These are phyloP conservation scores for Tenthredo scrophulariae DNA, from an alignment of 2,888 invertebrate species.

Conservation along the genomic window DNA sequence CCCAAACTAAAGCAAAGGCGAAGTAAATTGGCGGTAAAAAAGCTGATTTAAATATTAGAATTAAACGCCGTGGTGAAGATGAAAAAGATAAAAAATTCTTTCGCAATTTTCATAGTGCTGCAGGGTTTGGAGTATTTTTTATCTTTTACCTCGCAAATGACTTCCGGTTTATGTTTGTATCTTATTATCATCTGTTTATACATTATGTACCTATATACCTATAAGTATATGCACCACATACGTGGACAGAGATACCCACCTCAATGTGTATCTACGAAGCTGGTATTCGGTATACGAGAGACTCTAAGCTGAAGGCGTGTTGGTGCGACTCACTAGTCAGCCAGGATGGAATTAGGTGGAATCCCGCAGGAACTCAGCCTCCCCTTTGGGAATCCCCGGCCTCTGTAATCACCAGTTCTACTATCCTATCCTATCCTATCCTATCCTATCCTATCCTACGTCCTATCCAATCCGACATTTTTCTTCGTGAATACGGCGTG, in stretches of 20 bases:
- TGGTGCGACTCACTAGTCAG: conserved; percentile 72
- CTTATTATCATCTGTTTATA: conserved; percentile 1
- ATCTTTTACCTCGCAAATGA: background rate
- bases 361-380: conserved; percentile 72
- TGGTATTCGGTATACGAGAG: conserved; percentile 10
- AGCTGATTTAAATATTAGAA: background rate
- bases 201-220: background rate
- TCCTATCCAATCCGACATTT: conserved; percentile 61
- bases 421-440: conserved; percentile 66
- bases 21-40: background rate
- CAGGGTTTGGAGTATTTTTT: background rate
- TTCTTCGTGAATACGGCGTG: background rate
- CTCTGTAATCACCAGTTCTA: conserved; percentile 76
- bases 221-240: background rate
- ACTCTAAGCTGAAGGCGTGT: conserved; percentile 59
- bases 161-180: conserved; percentile 3
- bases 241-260: background rate
- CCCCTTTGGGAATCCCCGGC: conserved; percentile 72
- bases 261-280: background rate
- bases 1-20: background rate
- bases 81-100: background rate
- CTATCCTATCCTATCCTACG: conserved; percentile 63
- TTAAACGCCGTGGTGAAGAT: background rate
- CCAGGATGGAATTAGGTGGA: conserved; percentile 77
- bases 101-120: background rate